Evolutionary conservation across 2,797 vertebrate species (phyloP), one percentile per base, ranked within the genome.

Genomic region (Merluccius polli): DNA sequence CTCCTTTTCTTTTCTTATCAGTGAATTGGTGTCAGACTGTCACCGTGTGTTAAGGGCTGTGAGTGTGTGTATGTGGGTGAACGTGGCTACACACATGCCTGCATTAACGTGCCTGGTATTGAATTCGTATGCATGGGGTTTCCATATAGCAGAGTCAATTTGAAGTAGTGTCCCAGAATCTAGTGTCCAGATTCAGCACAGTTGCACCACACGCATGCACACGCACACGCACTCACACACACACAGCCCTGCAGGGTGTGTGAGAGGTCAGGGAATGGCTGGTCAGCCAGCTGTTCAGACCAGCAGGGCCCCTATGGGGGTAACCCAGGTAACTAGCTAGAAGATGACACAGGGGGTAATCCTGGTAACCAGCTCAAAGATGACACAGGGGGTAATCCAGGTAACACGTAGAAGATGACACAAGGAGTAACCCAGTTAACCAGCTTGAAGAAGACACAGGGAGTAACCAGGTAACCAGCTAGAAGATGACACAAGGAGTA

Each of bases 271-370:
- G 79, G 73, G 69, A 73, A 73, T 72, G 81, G 52, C 73, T 33
- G 7, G 83, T 83, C 83, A 90, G 93, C 91, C 88, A 96, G 95
- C 95, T 96, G 95, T 91, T 94, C 91, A 83, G 81, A 86, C 73
- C 75, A 78, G 78, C 73, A 67, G 76, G 32, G 18, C 38, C 41
- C 41, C 29, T 18, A 73, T n/a, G n/a, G n/a, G n/a, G n/a, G n/a
- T n/a, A n/a, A n/a, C n/a, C n/a, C n/a, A n/a, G n/a, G n/a, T n/a
- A n/a, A n/a, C n/a, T n/a, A n/a, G n/a, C n/a, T n/a, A n/a, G n/a
- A n/a, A n/a, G n/a, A n/a, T n/a, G n/a, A n/a, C n/a, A n/a, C n/a
- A n/a, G n/a, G n/a, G n/a, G n/a, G n/a, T n/a, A n/a, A n/a, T n/a
- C n/a, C n/a, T n/a, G n/a, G n/a, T n/a, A n/a, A n/a, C n/a, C n/a